These are phyloP conservation scores for Colletes gigas DNA, from an alignment of 1,140 invertebrate genomes.

Conservation along the genomic window DNA sequence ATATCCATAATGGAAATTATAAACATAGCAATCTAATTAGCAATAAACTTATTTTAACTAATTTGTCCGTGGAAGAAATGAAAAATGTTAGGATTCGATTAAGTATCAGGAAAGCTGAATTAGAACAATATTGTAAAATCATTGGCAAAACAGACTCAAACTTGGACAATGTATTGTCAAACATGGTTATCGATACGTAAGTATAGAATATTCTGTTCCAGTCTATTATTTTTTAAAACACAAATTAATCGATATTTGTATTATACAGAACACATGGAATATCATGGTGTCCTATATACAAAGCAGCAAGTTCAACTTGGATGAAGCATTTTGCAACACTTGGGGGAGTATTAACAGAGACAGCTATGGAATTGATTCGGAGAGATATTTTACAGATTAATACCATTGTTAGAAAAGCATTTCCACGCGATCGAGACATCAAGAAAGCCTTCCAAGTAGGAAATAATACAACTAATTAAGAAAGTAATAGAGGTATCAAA, in stretches of 20 bases:
- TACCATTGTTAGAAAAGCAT: slow-evolving; percentile 73
- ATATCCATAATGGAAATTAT: not conserved
- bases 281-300: slow-evolving; percentile 83
- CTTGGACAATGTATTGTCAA: slow-evolving; percentile 55
- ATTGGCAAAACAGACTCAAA: slow-evolving; percentile 16
- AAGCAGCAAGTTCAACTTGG: slow-evolving; percentile 82
- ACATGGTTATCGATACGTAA: slow-evolving; percentile 72
- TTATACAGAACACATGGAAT: slow-evolving; percentile 76
- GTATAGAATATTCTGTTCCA: slow-evolving; percentile 22
- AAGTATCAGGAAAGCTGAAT: slow-evolving; percentile 41
- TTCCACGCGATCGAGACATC: slow-evolving; percentile 50
- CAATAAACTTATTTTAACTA: slow-evolving; percentile 1
- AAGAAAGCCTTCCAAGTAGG: slow-evolving; percentile 67
- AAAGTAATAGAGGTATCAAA: not conserved
- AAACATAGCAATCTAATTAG: not conserved
- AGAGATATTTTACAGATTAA: slow-evolving; percentile 68
- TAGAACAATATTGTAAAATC: slow-evolving; percentile 47
- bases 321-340: slow-evolving; percentile 82
- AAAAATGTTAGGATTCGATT: slow-evolving; percentile 34
- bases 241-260: slow-evolving; percentile 10
- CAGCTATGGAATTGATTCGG: slow-evolving; percentile 54
- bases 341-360: slow-evolving; percentile 77
- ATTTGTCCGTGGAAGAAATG: slow-evolving; percentile 36
- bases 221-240: not conserved
- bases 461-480: not conserved